phyloP scores from a whole-genome alignment of 2,888 invertebrate genomes.

The Thecophora atra region DNA sequence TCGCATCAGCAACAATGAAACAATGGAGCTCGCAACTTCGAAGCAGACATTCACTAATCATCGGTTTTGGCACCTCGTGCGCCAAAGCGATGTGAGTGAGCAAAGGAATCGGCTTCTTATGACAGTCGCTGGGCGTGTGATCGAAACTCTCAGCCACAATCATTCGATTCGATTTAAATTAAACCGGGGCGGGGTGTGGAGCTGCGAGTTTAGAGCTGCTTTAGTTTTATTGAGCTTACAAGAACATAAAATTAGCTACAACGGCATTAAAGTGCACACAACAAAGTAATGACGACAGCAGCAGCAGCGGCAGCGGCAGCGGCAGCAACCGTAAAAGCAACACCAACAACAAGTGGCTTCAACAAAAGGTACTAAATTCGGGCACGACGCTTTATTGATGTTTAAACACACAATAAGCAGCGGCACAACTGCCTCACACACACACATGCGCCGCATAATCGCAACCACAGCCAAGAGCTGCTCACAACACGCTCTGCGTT shows the following conservation, averaged over 20 bases:
- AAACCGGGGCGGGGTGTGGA: neutral
- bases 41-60: neutral
- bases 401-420: constrained; percentile 6
- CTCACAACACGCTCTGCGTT: neutral
- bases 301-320: neutral
- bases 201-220: neutral
- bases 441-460: neutral
- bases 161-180: too few species aligned
- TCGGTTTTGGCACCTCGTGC: neutral
- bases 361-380: constrained; percentile 21
- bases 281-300: constrained; percentile 2
- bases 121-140: neutral
- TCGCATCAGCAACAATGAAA: neutral
- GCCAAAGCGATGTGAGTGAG: neutral
- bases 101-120: neutral
- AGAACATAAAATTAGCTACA: constrained; percentile 25
- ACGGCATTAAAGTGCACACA: constrained; percentile 31
- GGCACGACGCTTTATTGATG: constrained; percentile 4
- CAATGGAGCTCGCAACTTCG: neutral
- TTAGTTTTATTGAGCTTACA: constrained; percentile 15
- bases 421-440: neutral
- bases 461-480: neutral
- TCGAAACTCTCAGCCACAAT: neutral
- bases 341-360: constrained; percentile 41
- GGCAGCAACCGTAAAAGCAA: constrained; percentile 37